phyloP scores from a whole-genome alignment of 2,888 invertebrate species.

The Lissonota sp. region DNA sequence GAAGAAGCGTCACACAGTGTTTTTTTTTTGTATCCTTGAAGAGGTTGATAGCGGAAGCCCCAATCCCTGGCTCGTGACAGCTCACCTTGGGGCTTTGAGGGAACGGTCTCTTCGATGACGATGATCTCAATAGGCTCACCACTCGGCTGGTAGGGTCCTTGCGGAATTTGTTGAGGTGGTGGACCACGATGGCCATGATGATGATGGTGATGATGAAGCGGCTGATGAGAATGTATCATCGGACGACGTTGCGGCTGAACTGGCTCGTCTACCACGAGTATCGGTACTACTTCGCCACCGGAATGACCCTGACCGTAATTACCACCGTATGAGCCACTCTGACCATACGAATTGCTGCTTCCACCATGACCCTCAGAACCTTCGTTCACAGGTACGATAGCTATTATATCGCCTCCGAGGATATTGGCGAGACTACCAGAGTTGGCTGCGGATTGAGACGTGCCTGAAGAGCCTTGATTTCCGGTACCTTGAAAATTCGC shows the following conservation, averaged over 20 bases:
- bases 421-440: conserved; percentile 26
- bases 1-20: conserved; percentile 48
- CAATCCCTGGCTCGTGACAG: conserved; percentile 41
- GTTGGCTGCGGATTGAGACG: conserved; percentile 38
- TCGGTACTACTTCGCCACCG: conserved; percentile 51
- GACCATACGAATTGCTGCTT: conserved; percentile 13
- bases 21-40: neutral
- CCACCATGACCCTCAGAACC: conserved; percentile 36
- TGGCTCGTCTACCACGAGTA: conserved; percentile 55
- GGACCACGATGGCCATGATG: conserved; percentile 53
- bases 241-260: conserved; percentile 19
- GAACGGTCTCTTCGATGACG: conserved; percentile 71
- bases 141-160: conserved; percentile 49
- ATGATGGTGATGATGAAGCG: conserved; percentile 60
- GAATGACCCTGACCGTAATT: conserved; percentile 18
- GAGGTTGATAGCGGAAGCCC: conserved; percentile 22
- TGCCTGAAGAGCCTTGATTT: conserved; percentile 25
- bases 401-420: conserved; percentile 40
- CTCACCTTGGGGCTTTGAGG: conserved; percentile 67
- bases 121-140: conserved; percentile 70
- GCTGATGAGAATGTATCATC: conserved; percentile 41
- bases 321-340: neutral
- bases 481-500: conserved; percentile 29
- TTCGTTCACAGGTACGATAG: conserved; percentile 40
- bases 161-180: conserved; percentile 23